Conservation (phyloP, 2,113 vertebrate species). For the Bubalus kerabau region DNA sequence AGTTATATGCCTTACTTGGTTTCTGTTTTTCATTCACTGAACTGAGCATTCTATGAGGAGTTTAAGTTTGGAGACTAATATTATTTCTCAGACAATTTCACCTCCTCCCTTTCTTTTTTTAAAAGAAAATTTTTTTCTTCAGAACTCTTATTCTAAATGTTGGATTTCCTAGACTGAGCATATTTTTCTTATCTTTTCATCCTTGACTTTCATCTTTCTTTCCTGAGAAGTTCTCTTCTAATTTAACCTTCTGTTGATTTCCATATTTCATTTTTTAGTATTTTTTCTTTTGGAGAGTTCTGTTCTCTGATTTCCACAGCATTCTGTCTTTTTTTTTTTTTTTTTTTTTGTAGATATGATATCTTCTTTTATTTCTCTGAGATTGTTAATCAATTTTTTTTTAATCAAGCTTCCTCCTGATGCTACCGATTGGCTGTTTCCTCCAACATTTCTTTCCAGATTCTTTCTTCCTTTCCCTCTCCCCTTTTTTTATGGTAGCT, state of each 20-base stretch:
- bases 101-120: neutral
- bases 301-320: neutral
- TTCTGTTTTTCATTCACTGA: neutral
- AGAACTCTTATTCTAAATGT: neutral
- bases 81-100: neutral
- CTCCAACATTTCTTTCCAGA: neutral
- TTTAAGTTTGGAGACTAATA: neutral
- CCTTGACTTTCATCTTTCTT: neutral
- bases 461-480: neutral
- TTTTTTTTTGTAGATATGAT: neutral
- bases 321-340: neutral
- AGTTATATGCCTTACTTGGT: neutral
- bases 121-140: neutral
- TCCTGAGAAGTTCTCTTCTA: neutral
- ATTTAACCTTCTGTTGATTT: neutral
- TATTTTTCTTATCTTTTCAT: neutral
- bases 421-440: neutral
- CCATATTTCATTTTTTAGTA: neutral
- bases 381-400: neutral
- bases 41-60: neutral
- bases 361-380: neutral
- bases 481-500: neutral
- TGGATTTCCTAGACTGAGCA: neutral
- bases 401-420: neutral
- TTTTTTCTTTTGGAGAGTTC: neutral